phyloP scores from a whole-genome alignment of 2,113 vertebrate genomes.

The Callospermophilus lateralis region DNA sequence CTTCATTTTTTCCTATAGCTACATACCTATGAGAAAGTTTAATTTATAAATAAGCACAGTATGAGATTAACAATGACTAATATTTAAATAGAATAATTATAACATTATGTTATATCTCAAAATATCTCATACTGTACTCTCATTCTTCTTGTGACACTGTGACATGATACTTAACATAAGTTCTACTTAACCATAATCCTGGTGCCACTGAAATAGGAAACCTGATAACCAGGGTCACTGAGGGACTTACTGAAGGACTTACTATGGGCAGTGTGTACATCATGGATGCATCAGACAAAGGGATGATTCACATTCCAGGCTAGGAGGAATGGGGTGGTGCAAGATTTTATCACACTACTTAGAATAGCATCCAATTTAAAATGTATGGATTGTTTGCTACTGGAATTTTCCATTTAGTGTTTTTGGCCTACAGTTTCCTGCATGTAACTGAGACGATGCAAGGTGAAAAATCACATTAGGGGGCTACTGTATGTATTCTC shows the following conservation, averaged over 20 bases:
- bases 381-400: background rate
- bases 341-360: background rate
- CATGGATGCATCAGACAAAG: accelerated
- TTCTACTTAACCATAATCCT: background rate
- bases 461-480: too few relatives aligned
- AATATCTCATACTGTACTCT: background rate
- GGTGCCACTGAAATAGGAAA: background rate
- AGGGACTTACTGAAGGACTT: background rate
- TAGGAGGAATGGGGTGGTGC: background rate
- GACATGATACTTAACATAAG: background rate
- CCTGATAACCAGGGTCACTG: background rate
- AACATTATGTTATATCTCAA: background rate
- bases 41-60: background rate
- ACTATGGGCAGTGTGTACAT: accelerated
- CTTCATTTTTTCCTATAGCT: too few relatives aligned
- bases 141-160: background rate
- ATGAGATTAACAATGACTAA: background rate
- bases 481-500: background rate
- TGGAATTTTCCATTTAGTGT: background rate
- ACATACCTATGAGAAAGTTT: background rate
- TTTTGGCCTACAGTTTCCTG: background rate
- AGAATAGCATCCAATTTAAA: background rate
- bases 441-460: background rate
- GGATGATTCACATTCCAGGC: background rate
- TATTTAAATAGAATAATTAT: background rate